A percentile compares a stretch with the other conserved stretches of the same genome.
Evolutionary conservation across 2,113 vertebrate species (phyloP).

Genomic region (Xiphophorus couchianus): DNA sequence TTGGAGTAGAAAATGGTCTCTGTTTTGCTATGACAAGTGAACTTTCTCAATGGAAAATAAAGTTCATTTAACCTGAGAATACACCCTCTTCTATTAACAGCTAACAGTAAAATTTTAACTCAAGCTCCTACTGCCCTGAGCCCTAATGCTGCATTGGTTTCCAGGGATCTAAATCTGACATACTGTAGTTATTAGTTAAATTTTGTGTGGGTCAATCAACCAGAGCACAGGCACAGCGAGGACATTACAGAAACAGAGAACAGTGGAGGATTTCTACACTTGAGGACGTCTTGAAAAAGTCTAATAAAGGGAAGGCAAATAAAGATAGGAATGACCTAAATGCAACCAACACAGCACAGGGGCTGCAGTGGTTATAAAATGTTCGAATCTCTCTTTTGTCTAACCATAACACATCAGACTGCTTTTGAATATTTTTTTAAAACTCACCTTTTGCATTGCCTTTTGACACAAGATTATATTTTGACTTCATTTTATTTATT

Average conservation of each 20-base stretch:
- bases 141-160: background rate
- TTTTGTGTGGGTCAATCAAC: background rate
- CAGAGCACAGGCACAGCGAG: background rate
- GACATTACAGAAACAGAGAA: background rate
- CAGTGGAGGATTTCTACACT: background rate
- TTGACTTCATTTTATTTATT: too few relatives aligned
- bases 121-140: background rate
- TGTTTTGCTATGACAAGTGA: slow-evolving; percentile 1
- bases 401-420: too few relatives aligned
- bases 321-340: background rate
- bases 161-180: background rate
- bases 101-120: background rate
- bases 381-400: too few relatives aligned
- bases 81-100: background rate
- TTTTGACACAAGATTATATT: too few relatives aligned
- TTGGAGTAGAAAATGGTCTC: background rate
- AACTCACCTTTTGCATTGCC: too few relatives aligned
- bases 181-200: background rate
- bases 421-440: too few relatives aligned
- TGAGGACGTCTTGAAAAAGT: too few relatives aligned
- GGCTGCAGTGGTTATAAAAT: too few relatives aligned
- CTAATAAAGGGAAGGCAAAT: background rate
- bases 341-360: too few relatives aligned
- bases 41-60: background rate
- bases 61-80: background rate